Evolutionary conservation across 2,113 vertebrate genomes (phyloP).

Genomic region (Glaucidium brasilianum): DNA sequence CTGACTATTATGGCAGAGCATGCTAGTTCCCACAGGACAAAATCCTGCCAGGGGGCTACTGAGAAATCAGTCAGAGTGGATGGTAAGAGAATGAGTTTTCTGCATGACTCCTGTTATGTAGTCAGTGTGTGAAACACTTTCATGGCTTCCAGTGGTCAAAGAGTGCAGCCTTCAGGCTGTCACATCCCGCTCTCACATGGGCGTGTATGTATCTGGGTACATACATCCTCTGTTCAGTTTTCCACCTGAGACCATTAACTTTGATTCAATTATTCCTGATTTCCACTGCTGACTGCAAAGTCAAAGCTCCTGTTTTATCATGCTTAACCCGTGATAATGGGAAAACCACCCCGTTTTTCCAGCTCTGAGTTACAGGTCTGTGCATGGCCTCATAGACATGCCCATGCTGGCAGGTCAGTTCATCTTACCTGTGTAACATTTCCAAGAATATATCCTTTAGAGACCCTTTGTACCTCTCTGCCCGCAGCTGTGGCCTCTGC

Average conservation of each 20-base stretch:
- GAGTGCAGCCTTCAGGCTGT: not conserved
- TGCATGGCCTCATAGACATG: not conserved
- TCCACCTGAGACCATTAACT: not conserved
- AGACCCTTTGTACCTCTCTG: not conserved
- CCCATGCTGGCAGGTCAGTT: not conserved
- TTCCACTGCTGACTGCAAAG: not conserved
- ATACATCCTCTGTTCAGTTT: not conserved
- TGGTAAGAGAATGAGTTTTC: not conserved
- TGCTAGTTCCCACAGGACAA: not conserved
- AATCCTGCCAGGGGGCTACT: not conserved
- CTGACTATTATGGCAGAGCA: not conserved
- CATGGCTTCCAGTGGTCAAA: not conserved
- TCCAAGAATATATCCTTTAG: not conserved
- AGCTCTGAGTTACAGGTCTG: not conserved
- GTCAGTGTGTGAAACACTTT: not conserved
- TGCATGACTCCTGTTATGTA: fast-evolving
- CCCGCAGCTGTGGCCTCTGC: not conserved
- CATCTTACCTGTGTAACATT: not conserved
- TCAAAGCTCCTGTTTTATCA: not conserved
- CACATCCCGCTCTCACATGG: too few relatives aligned
- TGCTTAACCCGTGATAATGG: not conserved
- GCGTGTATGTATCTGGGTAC: not conserved
- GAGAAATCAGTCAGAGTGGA: not conserved
- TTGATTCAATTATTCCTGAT: not conserved
- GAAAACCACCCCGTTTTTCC: not conserved